Percentiles rank a stretch among this genome's conserved stretches.
Conservation (phyloP, 92 coral and sea anemone genomes). For the Palythoa grandis region DNA sequence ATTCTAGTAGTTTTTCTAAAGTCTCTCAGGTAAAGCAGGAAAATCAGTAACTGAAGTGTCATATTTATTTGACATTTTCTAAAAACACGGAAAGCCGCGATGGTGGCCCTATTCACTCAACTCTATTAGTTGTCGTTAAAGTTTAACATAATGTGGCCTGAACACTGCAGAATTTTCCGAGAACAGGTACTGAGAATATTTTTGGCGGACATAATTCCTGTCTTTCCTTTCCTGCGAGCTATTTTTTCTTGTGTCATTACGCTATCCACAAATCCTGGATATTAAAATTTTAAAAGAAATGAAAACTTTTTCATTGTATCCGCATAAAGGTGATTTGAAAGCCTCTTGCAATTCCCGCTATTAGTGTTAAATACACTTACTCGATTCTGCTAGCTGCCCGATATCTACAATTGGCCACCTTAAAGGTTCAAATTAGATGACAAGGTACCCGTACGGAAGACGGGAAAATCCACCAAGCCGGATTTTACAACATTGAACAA, state of each 20-base stretch:
- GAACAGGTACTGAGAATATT: background rate
- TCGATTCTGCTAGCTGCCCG: constrained; percentile 2
- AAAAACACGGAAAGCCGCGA: background rate
- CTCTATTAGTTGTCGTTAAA: constrained; percentile 18
- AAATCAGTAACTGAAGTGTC: background rate
- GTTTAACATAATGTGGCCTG: constrained; percentile 40
- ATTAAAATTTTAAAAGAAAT: background rate
- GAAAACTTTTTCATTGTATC: background rate
- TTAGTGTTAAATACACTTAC: background rate
- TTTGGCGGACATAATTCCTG: background rate
- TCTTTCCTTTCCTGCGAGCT: background rate
- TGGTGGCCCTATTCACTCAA: constrained; percentile 15
- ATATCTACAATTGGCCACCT: constrained; percentile 8
- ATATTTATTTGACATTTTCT: background rate
- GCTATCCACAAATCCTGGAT: no score
- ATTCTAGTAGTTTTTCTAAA: background rate
- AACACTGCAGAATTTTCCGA: background rate
- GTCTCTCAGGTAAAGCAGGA: background rate
- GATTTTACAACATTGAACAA: background rate
- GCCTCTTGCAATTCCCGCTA: background rate
- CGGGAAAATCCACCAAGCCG: background rate
- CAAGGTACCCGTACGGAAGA: constrained; percentile 34
- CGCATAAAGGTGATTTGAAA: background rate
- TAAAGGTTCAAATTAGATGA: constrained; percentile 1
- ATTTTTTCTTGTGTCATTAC: background rate